phyloP scores from a whole-genome alignment of 2,797 vertebrate genomes.

The Carcharodon carcharias region DNA sequence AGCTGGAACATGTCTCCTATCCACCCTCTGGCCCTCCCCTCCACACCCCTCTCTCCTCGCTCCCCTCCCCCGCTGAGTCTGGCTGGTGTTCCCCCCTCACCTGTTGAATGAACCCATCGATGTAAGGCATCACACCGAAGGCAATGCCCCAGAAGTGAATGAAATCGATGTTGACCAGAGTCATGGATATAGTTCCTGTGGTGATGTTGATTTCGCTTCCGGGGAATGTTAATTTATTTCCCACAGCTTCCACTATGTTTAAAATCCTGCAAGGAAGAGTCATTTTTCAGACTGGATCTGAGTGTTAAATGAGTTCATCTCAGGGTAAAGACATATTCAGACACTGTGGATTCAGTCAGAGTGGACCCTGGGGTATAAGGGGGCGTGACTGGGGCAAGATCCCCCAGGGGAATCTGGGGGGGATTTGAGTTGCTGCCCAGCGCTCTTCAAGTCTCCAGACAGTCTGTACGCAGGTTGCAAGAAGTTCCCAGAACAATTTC shows the following conservation, averaged over 20 bases:
- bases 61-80: too few relatives aligned
- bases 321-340: background rate
- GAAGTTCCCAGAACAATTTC: too few relatives aligned
- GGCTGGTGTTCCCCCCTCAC: slow-evolving; percentile 50
- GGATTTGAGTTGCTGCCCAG: too few relatives aligned
- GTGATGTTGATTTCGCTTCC: slow-evolving; percentile 54
- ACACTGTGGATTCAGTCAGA: too few relatives aligned
- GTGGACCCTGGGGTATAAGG: too few relatives aligned
- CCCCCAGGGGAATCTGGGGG: too few relatives aligned
- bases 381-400: too few relatives aligned
- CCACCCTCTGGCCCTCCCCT: too few relatives aligned
- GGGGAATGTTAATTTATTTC: slow-evolving; percentile 63
- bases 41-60: too few relatives aligned
- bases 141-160: slow-evolving; percentile 63
- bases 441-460: too few relatives aligned
- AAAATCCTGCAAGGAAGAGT: slow-evolving; percentile 62
- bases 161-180: slow-evolving; percentile 56
- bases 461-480: too few relatives aligned
- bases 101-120: slow-evolving; percentile 53
- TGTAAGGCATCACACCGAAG: slow-evolving; percentile 61
- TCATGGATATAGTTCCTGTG: slow-evolving; percentile 59
- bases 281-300: background rate
- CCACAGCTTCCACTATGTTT: slow-evolving; percentile 60
- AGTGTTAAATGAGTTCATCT: background rate
- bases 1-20: too few relatives aligned